Conservation (phyloP, 2,888 invertebrate species). For the Ormyrus rosae region DNA sequence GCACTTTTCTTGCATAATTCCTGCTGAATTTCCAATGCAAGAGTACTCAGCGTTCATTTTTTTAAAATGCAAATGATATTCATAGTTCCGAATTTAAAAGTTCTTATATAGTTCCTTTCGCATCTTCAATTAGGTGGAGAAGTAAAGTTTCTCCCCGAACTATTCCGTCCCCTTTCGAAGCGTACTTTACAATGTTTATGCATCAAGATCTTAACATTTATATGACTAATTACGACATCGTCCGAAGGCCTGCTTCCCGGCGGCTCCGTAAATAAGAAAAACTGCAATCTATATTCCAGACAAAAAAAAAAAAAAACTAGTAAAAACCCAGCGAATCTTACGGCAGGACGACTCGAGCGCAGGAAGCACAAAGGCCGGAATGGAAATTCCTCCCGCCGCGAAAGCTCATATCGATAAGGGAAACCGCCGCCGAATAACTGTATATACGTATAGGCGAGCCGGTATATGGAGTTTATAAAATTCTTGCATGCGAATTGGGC, state of each 20-base stretch:
- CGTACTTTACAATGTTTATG: too few species aligned
- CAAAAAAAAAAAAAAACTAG: too few species aligned
- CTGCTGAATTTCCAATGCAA: too few species aligned
- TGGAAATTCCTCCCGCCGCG: slow-evolving; percentile 19
- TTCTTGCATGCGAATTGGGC: slow-evolving; percentile 56
- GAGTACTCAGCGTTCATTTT: too few species aligned
- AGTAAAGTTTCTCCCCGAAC: too few species aligned
- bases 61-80: too few species aligned
- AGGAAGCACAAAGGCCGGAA: slow-evolving; percentile 11
- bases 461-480: slow-evolving; percentile 53
- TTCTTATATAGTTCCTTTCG: too few species aligned
- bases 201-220: neutral
- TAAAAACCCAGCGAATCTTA: too few species aligned
- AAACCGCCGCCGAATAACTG: neutral
- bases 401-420: slow-evolving; percentile 36
- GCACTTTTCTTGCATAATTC: too few species aligned
- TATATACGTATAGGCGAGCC: neutral
- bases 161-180: too few species aligned
- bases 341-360: neutral
- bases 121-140: too few species aligned
- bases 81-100: too few species aligned
- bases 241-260: neutral
- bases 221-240: neutral
- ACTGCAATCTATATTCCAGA: neutral
- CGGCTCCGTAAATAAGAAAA: neutral